These are phyloP conservation scores for Pristionchus exspectatus DNA, from an alignment of 2,888 invertebrate species.

Conservation along the genomic window DNA sequence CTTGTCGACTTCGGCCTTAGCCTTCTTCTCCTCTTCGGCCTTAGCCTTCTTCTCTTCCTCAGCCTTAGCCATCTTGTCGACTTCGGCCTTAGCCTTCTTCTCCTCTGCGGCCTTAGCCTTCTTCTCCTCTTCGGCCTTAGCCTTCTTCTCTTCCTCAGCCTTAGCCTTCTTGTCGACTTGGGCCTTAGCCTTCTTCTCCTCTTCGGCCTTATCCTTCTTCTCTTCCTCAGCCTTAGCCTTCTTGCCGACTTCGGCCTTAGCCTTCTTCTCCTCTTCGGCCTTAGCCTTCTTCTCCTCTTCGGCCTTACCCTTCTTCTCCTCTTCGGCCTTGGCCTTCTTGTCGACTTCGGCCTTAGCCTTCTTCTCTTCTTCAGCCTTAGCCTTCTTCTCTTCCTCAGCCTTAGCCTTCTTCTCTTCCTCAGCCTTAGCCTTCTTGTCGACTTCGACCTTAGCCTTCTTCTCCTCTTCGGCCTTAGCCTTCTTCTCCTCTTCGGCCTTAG, in stretches of 20 bases:
- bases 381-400: background rate
- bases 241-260: slow-evolving; percentile 16
- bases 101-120: too few species aligned
- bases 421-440: background rate
- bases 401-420: slow-evolving; percentile 27
- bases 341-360: slow-evolving; percentile 33
- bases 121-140: background rate
- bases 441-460: background rate
- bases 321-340: slow-evolving; percentile 39
- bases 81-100: too few species aligned
- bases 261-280: background rate
- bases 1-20: background rate
- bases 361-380: background rate
- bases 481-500: background rate
- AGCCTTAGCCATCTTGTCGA: slow-evolving; percentile 35
- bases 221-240: background rate
- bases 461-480: slow-evolving; percentile 11
- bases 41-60: slow-evolving; percentile 55
- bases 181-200: slow-evolving; percentile 36
- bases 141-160: slow-evolving; percentile 26
- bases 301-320: slow-evolving; percentile 45
- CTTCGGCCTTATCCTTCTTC: background rate
- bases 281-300: slow-evolving; percentile 49
- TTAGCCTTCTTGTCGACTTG: background rate
- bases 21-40: slow-evolving; percentile 11